Conservation (phyloP, 2,797 vertebrate genomes). For the Halcyon badia region DNA sequence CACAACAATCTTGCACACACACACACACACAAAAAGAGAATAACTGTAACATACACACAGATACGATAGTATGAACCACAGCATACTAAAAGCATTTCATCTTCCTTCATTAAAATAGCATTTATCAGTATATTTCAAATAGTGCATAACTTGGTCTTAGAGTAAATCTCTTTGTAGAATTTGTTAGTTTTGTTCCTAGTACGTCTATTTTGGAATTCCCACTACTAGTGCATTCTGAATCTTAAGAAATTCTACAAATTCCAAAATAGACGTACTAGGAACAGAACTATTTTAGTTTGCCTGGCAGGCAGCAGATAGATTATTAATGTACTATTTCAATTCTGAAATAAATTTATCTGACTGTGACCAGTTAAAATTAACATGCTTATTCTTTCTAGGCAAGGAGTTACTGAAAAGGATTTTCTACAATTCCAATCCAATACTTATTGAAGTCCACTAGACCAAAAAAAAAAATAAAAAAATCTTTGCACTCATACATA, state of each 20-base stretch:
- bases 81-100: neutral
- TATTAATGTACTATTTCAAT: neutral
- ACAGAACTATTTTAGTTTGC: neutral
- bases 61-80: neutral
- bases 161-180: neutral
- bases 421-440: neutral
- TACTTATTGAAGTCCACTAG: neutral
- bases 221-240: no score
- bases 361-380: conserved; percentile 8
- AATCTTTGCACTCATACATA: neutral
- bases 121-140: neutral
- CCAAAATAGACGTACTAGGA: neutral
- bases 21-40: neutral
- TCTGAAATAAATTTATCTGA: neutral
- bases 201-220: no score
- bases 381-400: neutral
- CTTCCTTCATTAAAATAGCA: neutral
- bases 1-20: neutral
- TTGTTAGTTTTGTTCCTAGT: neutral
- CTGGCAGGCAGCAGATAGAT: neutral
- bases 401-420: neutral
- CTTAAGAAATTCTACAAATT: neutral
- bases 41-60: neutral
- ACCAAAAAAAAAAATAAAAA: neutral
- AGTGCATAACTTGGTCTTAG: neutral